Evolutionary conservation across 2,888 invertebrate species (phyloP).

Genomic region (Drosophila mercatorum): DNA sequence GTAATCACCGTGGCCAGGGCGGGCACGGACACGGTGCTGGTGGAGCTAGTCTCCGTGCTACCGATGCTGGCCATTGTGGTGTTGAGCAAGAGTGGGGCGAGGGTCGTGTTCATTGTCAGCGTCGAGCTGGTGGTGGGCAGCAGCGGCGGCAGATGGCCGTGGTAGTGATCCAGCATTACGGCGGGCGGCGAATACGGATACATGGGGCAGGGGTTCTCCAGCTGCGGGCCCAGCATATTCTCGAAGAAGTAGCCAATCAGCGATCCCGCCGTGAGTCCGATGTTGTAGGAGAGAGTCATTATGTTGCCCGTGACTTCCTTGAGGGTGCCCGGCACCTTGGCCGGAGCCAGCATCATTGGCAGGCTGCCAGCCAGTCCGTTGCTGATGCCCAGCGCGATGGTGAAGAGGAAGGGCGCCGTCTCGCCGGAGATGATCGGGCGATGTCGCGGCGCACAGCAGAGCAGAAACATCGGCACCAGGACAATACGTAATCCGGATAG

Average conservation of each 20-base stretch:
- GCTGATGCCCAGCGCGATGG: constrained; percentile 90
- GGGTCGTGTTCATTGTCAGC: constrained; percentile 37
- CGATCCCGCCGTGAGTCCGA: constrained; percentile 93
- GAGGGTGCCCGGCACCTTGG: constrained; percentile 93
- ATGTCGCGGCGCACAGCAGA: constrained; percentile 92
- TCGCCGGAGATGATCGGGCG: constrained; percentile 90
- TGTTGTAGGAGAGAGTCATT: constrained; percentile 96
- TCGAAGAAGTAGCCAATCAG: constrained; percentile 92
- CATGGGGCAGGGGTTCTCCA: constrained; percentile 85
- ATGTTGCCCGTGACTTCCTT: constrained; percentile 97
- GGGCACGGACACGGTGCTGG: constrained; percentile 44
- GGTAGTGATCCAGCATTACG: constrained; percentile 71
- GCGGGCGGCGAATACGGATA: constrained; percentile 81
- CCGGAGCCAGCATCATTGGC: constrained; percentile 96
- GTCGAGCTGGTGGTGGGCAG: constrained; percentile 52
- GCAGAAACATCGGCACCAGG: constrained; percentile 91
- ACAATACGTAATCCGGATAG: constrained; percentile 90
- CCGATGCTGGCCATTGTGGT: constrained; percentile 48
- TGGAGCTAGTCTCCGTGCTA: constrained; percentile 57
- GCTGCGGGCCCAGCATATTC: constrained; percentile 87
- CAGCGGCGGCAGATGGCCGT: constrained; percentile 58
- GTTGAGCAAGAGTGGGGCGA: constrained; percentile 57
- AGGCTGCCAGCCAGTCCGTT: constrained; percentile 96
- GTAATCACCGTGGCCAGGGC: constrained; percentile 70
- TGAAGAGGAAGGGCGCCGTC: constrained; percentile 88